Conservation (phyloP, 1,140 invertebrate genomes). For the Drosophila prosaltans region DNA sequence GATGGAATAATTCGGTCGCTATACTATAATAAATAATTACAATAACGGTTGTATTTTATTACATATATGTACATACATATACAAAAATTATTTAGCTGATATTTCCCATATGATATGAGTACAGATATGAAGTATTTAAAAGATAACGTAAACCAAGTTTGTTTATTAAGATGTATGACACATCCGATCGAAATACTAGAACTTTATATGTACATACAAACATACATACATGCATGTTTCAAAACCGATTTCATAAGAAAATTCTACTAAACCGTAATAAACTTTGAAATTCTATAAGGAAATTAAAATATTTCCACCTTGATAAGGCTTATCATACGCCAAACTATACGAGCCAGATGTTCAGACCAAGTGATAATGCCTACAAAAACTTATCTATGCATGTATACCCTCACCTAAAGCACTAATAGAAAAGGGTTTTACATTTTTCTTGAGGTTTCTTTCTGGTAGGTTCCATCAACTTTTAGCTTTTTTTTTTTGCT, state of each 20-base stretch:
- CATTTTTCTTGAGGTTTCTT: not conserved
- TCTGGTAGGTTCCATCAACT: constrained; percentile 1
- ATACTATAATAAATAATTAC: too few species aligned
- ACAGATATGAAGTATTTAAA: too few species aligned
- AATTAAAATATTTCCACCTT: not conserved
- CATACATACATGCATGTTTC: constrained; percentile 17
- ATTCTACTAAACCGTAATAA: not conserved
- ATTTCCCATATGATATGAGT: too few species aligned
- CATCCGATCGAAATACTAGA: too few species aligned
- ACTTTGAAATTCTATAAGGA: not conserved
- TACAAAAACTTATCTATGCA: not conserved
- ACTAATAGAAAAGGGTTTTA: not conserved
- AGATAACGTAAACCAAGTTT: too few species aligned
- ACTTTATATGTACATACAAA: not conserved
- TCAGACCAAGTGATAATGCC: not conserved
- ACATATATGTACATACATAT: too few species aligned
- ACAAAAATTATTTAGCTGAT: too few species aligned
- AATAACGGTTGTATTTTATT: too few species aligned
- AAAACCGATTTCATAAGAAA: not conserved
- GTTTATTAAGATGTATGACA: too few species aligned
- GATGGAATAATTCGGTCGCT: too few species aligned
- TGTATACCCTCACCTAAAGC: not conserved
- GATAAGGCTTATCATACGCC: constrained; percentile 7
- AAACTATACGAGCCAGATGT: constrained; percentile 1
- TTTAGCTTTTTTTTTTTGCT: not conserved